Evolutionary conservation across 2,888 invertebrate species (phyloP), one percentile per base, ranked within the genome.

Genomic region (Cepaea hortensis): DNA sequence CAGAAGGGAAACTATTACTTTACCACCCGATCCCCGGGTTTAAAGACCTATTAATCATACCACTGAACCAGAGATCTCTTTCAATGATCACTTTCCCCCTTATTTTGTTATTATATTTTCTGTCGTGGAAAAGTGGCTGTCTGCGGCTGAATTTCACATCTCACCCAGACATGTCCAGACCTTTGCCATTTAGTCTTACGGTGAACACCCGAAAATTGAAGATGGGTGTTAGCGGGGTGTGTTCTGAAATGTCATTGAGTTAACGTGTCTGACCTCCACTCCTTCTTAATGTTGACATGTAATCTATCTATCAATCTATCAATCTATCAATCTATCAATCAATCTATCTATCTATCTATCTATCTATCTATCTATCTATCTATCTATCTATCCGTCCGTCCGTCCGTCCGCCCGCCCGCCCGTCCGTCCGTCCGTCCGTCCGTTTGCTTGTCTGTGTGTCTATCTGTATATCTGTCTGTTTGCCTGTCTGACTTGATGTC

Each of bases 121-220:
- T 55, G 55, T 55, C 55, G 55, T 55, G 55, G 3, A 55, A 55
- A 55, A 55, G 55, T 55, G 55, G 11, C n/a, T 55, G 55, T 55
- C 77, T 23, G 1, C 7, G 11, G 50, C 55, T n/a, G 11, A 77
- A 77, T 50, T 77, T 77, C 23, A n/a, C 11, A 50, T 77, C 23
- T 77, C n/a, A n/a, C 5, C 55, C 77, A 55, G 77, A 77, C 77
- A n/a, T 23, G 77, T 61, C n/a, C 77, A n/a, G 77, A 77, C 77
- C 61, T 61, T 77, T 77, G 77, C 77, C 55, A 77, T 77, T 77
- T 77, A 77, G 77, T 77, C 77, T 77, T 77, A 50, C 6, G 7
- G 77, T 77, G 55, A 77, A 46, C 61, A 55, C 11, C 50, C 77
- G n/a, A 77, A 77, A 77, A 77, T 77, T 55, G 77, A 77, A 77